Base-by-base conservation (phyloP, 2,888 invertebrate genomes). In the Chironomus riparius region DNA sequence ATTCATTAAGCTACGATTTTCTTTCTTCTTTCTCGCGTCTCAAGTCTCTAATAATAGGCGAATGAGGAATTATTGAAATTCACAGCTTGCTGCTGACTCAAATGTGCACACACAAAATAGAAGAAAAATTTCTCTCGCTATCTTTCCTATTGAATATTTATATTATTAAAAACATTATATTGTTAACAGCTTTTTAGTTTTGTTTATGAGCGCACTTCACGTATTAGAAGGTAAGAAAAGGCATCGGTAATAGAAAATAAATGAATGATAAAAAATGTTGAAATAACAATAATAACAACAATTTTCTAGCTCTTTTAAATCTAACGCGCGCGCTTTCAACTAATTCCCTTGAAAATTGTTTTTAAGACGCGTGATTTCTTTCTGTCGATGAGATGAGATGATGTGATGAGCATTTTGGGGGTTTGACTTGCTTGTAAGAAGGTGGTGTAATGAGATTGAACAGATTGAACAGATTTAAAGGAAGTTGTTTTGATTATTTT, bases 21-120 rank as follows among this genome's bases (percentile, higher is more conserved):
- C 15, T 21, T 62, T 10, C 38, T 38, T 38, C 38, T 10, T 38
- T 38, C 38, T 38, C 10, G 38, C 38, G 38, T 38, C 38, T 62
- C 12, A 28, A 62, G 12, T 12, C 24, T 65, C 12, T 65, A 24
- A 65, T 65, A 21, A 65, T 61, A 74, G 38, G 38, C 38, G 38
- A 38, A 38, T 10, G 13, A 48, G 18, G 47, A 22, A 47, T 47
- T 65, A 74, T 68, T 65, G 68, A 74, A 47, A 21, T 15, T 65
- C 74, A 65, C 74, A 74, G 74, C 74, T 72, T 22, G 72, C 15
- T 18, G n/a, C 62, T 62, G 47, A 70, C 7, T 70, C 15, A 24
- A 24, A 65, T 65, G 65, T 65, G 65, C 65, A 65, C 65, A 65
- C 13, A 38, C 38, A 38, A 65, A 65, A 65, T 21, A 65, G 38